These are phyloP conservation scores for Drosophila cardini DNA, from an alignment of 1,140 invertebrate species.

Conservation along the genomic window DNA sequence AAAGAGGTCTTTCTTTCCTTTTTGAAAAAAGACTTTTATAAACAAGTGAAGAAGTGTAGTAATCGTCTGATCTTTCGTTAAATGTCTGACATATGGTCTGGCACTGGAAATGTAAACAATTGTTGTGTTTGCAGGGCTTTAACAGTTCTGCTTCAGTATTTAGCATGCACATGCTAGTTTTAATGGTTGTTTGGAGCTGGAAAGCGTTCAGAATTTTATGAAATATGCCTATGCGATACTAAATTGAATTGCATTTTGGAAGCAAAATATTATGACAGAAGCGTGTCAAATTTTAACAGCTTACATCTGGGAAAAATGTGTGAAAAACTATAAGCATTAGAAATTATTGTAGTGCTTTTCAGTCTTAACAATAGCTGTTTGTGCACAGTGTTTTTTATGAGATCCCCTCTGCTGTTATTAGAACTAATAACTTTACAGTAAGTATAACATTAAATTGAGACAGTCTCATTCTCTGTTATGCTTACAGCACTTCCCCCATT, in stretches of 20 bases:
- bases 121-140: conserved; percentile 54
- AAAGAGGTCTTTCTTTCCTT: too few species aligned
- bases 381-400: too few species aligned
- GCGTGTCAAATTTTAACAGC: conserved; percentile 11
- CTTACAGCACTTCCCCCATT: background rate
- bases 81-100: conserved; percentile 11
- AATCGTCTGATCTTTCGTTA: conserved; percentile 12
- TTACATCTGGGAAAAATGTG: conserved; percentile 23
- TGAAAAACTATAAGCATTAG: background rate
- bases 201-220: conserved; percentile 16
- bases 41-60: background rate
- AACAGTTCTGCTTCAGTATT: conserved; percentile 18
- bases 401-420: background rate
- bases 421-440: background rate
- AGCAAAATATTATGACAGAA: conserved; percentile 1
- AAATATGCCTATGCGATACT: background rate
- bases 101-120: conserved; percentile 70
- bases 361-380: too few species aligned
- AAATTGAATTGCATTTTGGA: conserved; percentile 25
- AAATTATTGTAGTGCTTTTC: background rate
- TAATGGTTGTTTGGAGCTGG: conserved; percentile 16
- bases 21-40: conserved; percentile 10
- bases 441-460: background rate
- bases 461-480: conserved; percentile 9
- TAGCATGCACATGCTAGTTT: conserved; percentile 43